phyloP scores from a whole-genome alignment of 2,888 invertebrate genomes.

The Chrysolina americana region DNA sequence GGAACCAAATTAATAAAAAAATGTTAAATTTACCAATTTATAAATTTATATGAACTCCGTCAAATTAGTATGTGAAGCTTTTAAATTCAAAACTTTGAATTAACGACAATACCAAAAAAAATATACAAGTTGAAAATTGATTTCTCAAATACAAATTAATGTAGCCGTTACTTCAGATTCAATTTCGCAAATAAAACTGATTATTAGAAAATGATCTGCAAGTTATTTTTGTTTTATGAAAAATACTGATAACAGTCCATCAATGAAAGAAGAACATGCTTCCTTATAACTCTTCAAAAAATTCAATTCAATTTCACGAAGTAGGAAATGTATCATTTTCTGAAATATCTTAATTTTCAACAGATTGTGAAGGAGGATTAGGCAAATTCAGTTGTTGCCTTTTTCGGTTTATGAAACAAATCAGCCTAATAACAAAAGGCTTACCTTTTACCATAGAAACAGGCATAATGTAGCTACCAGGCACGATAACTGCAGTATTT shows the following conservation, averaged over 20 bases:
- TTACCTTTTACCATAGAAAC: conserved; percentile 78
- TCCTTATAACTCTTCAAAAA: no score
- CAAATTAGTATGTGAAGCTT: no score
- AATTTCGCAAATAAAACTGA: no score
- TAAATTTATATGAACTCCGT: no score
- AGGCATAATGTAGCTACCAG: conserved; percentile 81
- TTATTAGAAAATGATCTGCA: not conserved
- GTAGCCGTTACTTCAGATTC: no score
- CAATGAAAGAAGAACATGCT: no score
- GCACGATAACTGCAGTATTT: conserved; percentile 79
- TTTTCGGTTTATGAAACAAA: conserved; percentile 18
- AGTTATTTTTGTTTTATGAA: not conserved
- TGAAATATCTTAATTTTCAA: not conserved
- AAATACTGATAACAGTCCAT: not conserved
- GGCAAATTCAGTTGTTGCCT: not conserved
- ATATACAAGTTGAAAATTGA: not conserved
- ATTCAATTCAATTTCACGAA: no score
- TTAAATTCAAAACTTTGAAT: no score
- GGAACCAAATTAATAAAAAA: no score
- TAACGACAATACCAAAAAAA: no score
- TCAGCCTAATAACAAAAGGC: conserved; percentile 28
- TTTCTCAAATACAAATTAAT: no score
- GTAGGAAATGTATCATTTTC: not conserved
- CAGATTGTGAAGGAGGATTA: not conserved
- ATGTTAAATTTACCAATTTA: no score